Evolutionary conservation across 2,888 invertebrate species (phyloP).

Genomic region (Archaeoteleia sp.): DNA sequence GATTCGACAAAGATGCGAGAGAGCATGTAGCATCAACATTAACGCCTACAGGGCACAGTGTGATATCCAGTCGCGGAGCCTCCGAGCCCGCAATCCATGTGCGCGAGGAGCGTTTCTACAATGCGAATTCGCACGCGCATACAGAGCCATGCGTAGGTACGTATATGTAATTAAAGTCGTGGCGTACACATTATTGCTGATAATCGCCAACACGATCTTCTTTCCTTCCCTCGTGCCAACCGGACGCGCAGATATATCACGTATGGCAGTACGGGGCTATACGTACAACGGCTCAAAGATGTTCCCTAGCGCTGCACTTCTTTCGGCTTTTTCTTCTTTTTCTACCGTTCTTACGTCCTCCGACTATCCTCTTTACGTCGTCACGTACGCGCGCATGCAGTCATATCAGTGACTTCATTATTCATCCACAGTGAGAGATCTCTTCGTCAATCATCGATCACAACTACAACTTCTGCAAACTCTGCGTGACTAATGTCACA

Average conservation of each 20-base stretch:
- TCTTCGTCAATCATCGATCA: no score
- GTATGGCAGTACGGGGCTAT: slow-evolving; percentile 12
- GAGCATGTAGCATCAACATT: slow-evolving; percentile 10
- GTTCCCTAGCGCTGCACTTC: slow-evolving; percentile 15
- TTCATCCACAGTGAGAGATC: no score
- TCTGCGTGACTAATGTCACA: no score
- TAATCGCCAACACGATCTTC: slow-evolving; percentile 57
- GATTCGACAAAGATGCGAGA: slow-evolving; percentile 5
- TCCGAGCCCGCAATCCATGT: slow-evolving; percentile 18
- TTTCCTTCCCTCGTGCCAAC: slow-evolving; percentile 24
- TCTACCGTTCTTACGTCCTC: neutral
- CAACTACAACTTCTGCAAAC: no score
- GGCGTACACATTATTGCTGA: slow-evolving; percentile 55
- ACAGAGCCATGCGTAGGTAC: slow-evolving; percentile 2
- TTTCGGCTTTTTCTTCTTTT: slow-evolving; percentile 9
- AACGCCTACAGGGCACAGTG: slow-evolving; percentile 19
- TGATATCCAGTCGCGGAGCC: slow-evolving; percentile 8
- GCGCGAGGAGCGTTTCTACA: slow-evolving; percentile 3
- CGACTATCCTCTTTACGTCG: neutral
- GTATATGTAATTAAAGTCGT: slow-evolving; percentile 54
- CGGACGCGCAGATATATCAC: slow-evolving; percentile 54
- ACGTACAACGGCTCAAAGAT: slow-evolving; percentile 12
- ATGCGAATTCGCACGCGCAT: slow-evolving; percentile 9
- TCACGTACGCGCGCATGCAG: slow-evolving; percentile 3
- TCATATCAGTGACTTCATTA: no score